Evolutionary conservation across 2,797 vertebrate species (phyloP).

Genomic region (Coccyzus lansbergi): DNA sequence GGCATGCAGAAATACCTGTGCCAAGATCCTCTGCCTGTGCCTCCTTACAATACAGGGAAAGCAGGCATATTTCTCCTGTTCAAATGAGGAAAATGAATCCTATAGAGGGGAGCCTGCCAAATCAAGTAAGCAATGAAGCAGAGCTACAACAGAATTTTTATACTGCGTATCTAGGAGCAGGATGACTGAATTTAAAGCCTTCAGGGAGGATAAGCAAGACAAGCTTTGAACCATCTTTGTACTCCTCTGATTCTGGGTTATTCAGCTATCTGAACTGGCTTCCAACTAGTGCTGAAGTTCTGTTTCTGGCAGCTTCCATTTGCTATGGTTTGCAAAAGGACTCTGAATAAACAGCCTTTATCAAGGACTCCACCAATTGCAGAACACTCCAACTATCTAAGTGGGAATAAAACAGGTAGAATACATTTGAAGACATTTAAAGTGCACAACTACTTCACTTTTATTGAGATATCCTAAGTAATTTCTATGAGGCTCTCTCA

Average conservation of each 20-base stretch:
- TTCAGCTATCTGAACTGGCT: not conserved
- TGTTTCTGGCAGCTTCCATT: not conserved
- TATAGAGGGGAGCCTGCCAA: not conserved
- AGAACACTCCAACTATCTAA: not conserved
- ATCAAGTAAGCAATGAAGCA: not conserved
- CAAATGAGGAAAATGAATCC: not conserved
- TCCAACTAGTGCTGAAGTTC: not conserved
- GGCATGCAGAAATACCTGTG: not conserved
- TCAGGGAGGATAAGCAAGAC: not conserved
- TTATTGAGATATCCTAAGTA: not conserved
- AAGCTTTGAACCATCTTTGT: not conserved
- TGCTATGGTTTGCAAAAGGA: not conserved
- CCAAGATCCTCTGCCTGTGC: not conserved
- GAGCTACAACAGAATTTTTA: not conserved
- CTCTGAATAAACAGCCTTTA: not conserved
- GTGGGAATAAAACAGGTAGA: not conserved
- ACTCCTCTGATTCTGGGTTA: not conserved
- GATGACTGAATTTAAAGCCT: not conserved
- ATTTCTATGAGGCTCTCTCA: not conserved
- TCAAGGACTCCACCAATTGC: not conserved
- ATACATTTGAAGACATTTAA: not conserved
- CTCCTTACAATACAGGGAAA: not conserved
- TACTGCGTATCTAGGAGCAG: not conserved
- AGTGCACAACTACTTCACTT: not conserved
- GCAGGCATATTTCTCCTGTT: not conserved